These are phyloP conservation scores for Uropetala carovei DNA, from an alignment of 2,888 invertebrate genomes.

Conservation along the genomic window DNA sequence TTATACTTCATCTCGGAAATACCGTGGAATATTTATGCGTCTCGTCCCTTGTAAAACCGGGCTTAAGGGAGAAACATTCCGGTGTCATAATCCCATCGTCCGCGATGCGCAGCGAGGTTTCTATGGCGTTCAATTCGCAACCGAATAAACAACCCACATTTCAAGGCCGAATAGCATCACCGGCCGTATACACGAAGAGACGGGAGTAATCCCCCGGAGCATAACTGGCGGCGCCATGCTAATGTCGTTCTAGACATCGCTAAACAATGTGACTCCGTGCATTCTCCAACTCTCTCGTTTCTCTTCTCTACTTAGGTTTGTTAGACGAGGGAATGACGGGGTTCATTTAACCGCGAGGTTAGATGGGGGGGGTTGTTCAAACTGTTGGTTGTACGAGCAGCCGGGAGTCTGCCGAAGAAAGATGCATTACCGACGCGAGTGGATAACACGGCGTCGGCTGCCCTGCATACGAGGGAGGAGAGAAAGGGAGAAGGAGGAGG, in stretches of 20 bases:
- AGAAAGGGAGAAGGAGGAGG: not conserved
- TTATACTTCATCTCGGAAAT: no score
- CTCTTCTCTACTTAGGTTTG: not conserved
- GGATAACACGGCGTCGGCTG: conserved; percentile 33
- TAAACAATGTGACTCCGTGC: conserved; percentile 3
- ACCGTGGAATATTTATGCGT: no score
- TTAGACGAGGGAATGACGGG: not conserved
- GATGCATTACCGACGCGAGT: not conserved
- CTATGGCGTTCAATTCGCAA: not conserved
- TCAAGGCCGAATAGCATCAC: conserved; percentile 11
- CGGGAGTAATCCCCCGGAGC: not conserved
- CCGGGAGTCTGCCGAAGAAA: conserved; percentile 16
- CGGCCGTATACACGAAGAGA: not conserved
- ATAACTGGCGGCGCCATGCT: not conserved
- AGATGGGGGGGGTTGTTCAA: not conserved
- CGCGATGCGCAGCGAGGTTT: not conserved
- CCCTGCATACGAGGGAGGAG: not conserved
- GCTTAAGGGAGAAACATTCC: not conserved
- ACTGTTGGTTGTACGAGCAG: not conserved
- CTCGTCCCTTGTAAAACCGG: not conserved
- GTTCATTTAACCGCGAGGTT: not conserved
- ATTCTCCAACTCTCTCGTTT: not conserved
- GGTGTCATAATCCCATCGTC: not conserved
- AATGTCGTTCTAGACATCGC: not conserved
- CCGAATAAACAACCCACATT: conserved; percentile 4